Conservation (phyloP, 2,113 vertebrate genomes). For the Bombycilla garrulus region DNA sequence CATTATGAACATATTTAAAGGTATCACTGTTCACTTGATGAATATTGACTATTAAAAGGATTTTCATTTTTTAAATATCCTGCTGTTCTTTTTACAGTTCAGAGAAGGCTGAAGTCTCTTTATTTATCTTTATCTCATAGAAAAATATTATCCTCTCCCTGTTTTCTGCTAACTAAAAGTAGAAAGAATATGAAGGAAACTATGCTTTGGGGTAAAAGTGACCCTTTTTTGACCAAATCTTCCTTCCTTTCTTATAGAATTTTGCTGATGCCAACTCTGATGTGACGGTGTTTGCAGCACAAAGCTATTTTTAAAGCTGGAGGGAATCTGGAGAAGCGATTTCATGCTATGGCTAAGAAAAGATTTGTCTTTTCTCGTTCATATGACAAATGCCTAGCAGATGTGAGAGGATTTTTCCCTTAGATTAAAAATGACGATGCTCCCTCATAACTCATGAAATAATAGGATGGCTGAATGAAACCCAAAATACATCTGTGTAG, state of each 20-base stretch:
- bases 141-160: background rate
- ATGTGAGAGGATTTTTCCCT: slow-evolving; percentile 26
- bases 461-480: background rate
- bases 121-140: background rate
- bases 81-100: background rate
- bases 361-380: slow-evolving; percentile 41
- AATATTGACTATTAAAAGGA: background rate
- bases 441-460: background rate
- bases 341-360: slow-evolving; percentile 45
- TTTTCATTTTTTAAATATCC: background rate
- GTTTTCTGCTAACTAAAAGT: background rate
- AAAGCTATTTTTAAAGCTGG: slow-evolving; percentile 56
- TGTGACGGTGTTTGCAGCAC: slow-evolving; percentile 26
- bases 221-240: slow-evolving; percentile 35
- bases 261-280: slow-evolving; percentile 22
- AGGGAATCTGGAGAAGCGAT: slow-evolving; percentile 19
- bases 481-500: background rate
- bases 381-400: background rate
- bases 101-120: background rate
- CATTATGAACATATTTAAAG: background rate
- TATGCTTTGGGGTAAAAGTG: slow-evolving; percentile 31
- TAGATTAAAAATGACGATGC: background rate
- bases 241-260: slow-evolving; percentile 10
- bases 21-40: background rate
- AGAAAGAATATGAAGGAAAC: background rate